phyloP scores from a whole-genome alignment of 2,797 vertebrate genomes.

The Epinephelus malabaricus region DNA sequence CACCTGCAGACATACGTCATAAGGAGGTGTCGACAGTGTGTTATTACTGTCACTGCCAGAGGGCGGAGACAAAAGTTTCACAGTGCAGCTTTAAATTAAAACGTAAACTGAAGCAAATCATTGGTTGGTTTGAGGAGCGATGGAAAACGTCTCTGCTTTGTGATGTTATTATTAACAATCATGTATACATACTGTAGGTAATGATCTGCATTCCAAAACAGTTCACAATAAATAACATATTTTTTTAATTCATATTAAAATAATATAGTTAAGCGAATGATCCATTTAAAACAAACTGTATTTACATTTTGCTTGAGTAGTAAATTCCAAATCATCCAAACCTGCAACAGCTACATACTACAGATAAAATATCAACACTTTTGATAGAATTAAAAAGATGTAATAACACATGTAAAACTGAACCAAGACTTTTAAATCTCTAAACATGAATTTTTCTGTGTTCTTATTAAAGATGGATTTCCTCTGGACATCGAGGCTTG shows the following conservation, averaged over 20 bases:
- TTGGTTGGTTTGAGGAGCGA: background rate
- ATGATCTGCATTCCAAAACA: background rate
- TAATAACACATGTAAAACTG: background rate
- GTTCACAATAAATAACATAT: background rate
- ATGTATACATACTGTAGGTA: background rate
- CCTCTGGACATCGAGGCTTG: background rate
- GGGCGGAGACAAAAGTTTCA: too few relatives aligned
- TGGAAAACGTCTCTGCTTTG: background rate
- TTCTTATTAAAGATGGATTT: constrained; percentile 23
- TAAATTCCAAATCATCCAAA: background rate
- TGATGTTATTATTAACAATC: background rate
- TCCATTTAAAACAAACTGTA: too few relatives aligned
- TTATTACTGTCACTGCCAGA: too few relatives aligned
- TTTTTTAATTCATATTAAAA: too few relatives aligned
- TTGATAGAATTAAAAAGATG: background rate
- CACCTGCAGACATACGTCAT: too few relatives aligned
- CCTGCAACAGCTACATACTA: background rate
- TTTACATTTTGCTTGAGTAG: background rate
- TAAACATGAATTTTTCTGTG: background rate
- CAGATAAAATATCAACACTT: background rate
- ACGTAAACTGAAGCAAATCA: too few relatives aligned
- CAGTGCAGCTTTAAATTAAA: too few relatives aligned
- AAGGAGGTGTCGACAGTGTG: too few relatives aligned
- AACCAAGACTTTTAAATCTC: background rate
- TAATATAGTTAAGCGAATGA: too few relatives aligned